Evolutionary conservation across 2,888 invertebrate species (phyloP).

Genomic region (Hedychridium roseum): DNA sequence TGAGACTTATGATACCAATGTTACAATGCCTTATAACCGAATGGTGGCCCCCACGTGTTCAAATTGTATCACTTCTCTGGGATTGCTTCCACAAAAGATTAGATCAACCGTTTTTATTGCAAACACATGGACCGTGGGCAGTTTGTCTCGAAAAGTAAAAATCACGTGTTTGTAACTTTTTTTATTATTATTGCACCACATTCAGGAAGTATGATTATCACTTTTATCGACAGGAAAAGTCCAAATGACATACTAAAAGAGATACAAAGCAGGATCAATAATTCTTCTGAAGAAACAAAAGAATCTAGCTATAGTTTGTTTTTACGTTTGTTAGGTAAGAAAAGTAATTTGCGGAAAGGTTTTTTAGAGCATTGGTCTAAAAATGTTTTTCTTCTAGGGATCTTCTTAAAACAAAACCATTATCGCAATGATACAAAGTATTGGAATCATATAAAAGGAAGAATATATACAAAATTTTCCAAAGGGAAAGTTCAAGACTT

Average conservation of each 20-base stretch:
- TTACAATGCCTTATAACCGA: conserved; percentile 62
- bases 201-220: conserved; percentile 5
- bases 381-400: conserved; percentile 42
- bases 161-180: conserved; percentile 36
- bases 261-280: conserved; percentile 58
- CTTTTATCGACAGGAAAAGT: conserved; percentile 43
- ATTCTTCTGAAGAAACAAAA: conserved; percentile 42
- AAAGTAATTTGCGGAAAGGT: not conserved
- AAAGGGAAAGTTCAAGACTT: conserved; percentile 67
- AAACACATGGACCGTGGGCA: conserved; percentile 61
- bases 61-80: conserved; percentile 67
- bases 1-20: conserved; percentile 63
- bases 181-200: not conserved
- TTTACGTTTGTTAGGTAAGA: conserved; percentile 63
- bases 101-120: conserved; percentile 66
- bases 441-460: conserved; percentile 67
- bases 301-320: conserved; percentile 66
- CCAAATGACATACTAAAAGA: conserved; percentile 55
- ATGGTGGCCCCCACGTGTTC: conserved; percentile 66
- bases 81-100: conserved; percentile 69
- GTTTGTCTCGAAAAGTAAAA: conserved; percentile 63
- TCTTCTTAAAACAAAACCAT: conserved; percentile 53
- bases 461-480: conserved; percentile 70
- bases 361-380: conserved; percentile 20
- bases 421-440: conserved; percentile 48